phyloP scores from a whole-genome alignment of 2,797 vertebrate genomes.

The Lacerta agilis region DNA sequence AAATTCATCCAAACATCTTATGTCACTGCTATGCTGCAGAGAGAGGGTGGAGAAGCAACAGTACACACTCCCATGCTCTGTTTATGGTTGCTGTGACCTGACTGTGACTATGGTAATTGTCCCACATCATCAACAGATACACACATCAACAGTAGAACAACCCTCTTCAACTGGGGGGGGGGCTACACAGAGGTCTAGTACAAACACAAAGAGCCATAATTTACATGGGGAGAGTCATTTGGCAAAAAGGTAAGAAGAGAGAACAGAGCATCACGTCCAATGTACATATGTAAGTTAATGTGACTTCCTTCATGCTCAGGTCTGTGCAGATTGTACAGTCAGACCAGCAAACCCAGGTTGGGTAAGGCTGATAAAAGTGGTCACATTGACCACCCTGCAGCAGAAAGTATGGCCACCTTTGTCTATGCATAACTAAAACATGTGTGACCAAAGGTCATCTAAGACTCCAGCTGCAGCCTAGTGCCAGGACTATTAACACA shows the following conservation, averaged over 20 bases:
- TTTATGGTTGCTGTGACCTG: background rate
- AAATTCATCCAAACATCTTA: too few species aligned
- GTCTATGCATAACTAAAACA: background rate
- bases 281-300: background rate
- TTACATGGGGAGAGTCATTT: background rate
- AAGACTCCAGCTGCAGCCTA: background rate
- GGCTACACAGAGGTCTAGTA: background rate
- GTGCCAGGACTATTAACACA: background rate
- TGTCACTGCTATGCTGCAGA: background rate
- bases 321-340: background rate
- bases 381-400: too few species aligned
- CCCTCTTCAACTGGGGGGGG: background rate
- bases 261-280: background rate
- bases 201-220: background rate
- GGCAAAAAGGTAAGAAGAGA: background rate
- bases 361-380: background rate
- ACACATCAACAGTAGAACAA: background rate
- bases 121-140: fast-evolving
- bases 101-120: fast-evolving
- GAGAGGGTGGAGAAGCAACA: background rate
- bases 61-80: too few species aligned
- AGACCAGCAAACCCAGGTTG: background rate
- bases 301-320: background rate
- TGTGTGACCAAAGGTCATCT: background rate
- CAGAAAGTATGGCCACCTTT: background rate